A percentile compares a stretch with the other conserved stretches of the same genome.
phyloP scores from a whole-genome alignment of 1,140 invertebrate genomes.

The Aphaenogaster rudis region DNA sequence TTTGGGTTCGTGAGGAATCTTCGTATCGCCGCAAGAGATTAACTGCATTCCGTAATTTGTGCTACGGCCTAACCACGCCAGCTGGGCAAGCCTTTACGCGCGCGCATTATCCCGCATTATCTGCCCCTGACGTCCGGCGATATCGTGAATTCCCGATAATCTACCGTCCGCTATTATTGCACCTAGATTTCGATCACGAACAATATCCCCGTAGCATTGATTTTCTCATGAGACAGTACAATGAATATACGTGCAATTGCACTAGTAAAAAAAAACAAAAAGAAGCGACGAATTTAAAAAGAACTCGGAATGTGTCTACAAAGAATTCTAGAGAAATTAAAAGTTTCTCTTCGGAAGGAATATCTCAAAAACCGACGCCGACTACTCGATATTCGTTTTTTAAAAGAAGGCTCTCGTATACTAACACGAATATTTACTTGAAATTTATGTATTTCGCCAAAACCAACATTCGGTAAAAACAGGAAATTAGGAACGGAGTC shows the following conservation, averaged over 20 bases:
- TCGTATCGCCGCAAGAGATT: neutral
- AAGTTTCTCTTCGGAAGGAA: neutral
- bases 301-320: neutral
- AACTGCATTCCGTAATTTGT: slow-evolving; percentile 38
- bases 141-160: slow-evolving; percentile 53
- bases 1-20: neutral
- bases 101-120: slow-evolving; percentile 51
- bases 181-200: slow-evolving; percentile 1
- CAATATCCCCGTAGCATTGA: neutral
- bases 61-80: neutral
- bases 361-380: neutral
- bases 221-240: slow-evolving; percentile 19
- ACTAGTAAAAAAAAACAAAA: neutral
- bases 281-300: neutral
- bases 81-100: slow-evolving; percentile 26
- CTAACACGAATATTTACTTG: neutral
- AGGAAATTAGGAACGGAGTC: neutral
- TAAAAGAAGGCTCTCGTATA: neutral
- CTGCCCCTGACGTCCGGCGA: slow-evolving; percentile 41
- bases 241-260: neutral
- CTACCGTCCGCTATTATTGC: slow-evolving; percentile 28
- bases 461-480: slow-evolving; percentile 28
- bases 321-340: neutral
- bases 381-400: neutral
- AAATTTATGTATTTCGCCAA: neutral